phyloP scores from a whole-genome alignment of 2,113 vertebrate species.

The Cairina moschata region DNA sequence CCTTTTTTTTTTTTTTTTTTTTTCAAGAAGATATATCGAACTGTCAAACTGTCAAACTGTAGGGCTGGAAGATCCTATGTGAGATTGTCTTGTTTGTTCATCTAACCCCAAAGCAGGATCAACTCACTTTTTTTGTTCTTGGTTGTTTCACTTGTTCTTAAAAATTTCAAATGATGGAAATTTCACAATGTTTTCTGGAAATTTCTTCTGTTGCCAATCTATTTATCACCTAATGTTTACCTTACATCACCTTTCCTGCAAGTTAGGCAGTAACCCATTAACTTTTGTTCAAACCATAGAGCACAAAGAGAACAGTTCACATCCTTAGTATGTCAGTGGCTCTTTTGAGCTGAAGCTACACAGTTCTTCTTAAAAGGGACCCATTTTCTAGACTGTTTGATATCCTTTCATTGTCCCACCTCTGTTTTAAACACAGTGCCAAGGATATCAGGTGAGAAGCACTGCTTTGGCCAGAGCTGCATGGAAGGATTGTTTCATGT shows the following conservation, averaged over 20 bases:
- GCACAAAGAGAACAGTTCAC: neutral
- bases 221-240: neutral
- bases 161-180: neutral
- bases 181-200: neutral
- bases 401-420: neutral
- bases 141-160: neutral
- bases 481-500: neutral
- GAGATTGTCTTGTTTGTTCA: neutral
- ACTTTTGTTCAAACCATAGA: neutral
- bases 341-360: neutral
- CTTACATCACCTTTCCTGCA: neutral
- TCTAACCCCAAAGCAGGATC: neutral
- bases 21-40: neutral
- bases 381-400: neutral
- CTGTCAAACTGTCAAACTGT: neutral
- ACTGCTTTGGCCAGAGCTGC: accelerated
- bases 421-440: neutral
- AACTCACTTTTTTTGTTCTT: neutral
- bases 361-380: neutral
- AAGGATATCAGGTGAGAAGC: neutral
- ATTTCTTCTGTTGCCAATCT: neutral
- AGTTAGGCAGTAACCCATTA: neutral
- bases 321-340: neutral
- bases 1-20: neutral
- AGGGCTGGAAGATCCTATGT: neutral